Evolutionary conservation across 2,888 invertebrate genomes (phyloP).

Genomic region (Alviniconcha strummeri): DNA sequence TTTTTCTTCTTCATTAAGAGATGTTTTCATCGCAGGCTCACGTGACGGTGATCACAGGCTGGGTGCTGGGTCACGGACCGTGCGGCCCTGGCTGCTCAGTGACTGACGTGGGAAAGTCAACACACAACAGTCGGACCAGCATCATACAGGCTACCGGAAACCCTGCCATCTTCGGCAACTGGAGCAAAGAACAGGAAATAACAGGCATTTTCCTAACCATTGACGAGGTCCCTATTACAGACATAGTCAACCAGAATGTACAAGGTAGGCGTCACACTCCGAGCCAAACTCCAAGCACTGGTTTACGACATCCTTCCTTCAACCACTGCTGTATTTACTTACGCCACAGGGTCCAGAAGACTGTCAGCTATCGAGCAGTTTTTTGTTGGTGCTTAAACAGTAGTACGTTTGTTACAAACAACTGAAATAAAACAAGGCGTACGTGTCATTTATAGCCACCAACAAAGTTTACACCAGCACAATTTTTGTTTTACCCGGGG

Average conservation of each 20-base stretch:
- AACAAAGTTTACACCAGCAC: too few relatives aligned
- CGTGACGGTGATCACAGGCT: slow-evolving; percentile 49
- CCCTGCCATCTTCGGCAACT: slow-evolving; percentile 46
- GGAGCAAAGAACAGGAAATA: slow-evolving; percentile 34
- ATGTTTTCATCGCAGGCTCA: slow-evolving; percentile 32
- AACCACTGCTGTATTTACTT: too few relatives aligned
- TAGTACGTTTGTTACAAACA: too few relatives aligned
- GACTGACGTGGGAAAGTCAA: slow-evolving; percentile 40
- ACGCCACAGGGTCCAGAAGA: too few relatives aligned
- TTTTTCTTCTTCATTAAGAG: not conserved
- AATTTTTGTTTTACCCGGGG: too few relatives aligned
- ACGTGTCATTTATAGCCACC: too few relatives aligned
- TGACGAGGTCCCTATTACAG: not conserved
- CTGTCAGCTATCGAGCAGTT: too few relatives aligned
- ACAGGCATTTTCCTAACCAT: not conserved
- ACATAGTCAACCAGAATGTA: slow-evolving; percentile 16
- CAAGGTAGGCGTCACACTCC: not conserved
- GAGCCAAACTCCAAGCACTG: too few relatives aligned
- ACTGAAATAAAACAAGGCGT: too few relatives aligned
- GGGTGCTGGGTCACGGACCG: slow-evolving; percentile 51
- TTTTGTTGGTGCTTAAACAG: too few relatives aligned
- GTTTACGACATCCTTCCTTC: too few relatives aligned
- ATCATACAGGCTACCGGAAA: slow-evolving; percentile 12
- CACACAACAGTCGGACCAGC: slow-evolving; percentile 27
- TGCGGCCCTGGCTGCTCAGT: slow-evolving; percentile 46